Conservation (phyloP, 2,888 invertebrate species). For the Pyrocoelia pectoralis region DNA sequence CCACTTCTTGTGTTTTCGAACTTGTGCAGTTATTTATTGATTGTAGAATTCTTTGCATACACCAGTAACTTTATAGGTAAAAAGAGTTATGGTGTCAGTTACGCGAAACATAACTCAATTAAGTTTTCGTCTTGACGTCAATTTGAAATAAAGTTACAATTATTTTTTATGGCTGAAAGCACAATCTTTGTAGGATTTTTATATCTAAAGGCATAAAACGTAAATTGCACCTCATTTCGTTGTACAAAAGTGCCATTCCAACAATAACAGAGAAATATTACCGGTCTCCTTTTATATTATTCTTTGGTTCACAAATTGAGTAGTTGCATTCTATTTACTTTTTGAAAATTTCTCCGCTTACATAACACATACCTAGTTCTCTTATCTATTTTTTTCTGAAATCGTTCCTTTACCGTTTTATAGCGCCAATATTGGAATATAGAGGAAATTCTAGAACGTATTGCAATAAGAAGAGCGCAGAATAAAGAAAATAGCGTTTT, state of each 20-base stretch:
- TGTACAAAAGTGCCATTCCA: not conserved
- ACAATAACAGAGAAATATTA: conserved; percentile 1
- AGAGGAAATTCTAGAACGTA: conserved; percentile 1
- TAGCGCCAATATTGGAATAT: not conserved
- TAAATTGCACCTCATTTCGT: not conserved
- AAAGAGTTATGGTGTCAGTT: no score
- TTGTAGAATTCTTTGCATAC: no score
- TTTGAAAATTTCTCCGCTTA: not conserved
- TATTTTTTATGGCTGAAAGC: not conserved
- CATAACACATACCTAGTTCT: no score
- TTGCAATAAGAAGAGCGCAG: not conserved
- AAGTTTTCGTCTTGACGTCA: no score
- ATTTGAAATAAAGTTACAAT: not conserved
- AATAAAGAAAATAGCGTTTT: not conserved
- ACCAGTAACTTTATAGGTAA: no score
- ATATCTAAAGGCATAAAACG: not conserved
- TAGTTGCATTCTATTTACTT: not conserved
- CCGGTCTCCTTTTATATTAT: not conserved
- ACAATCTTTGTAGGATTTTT: not conserved
- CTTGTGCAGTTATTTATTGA: no score
- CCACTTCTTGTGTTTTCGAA: no score
- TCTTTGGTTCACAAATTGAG: not conserved
- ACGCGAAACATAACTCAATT: no score
- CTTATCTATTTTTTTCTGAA: not conserved
- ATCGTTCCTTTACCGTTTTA: not conserved